Evolutionary conservation across 2,797 vertebrate genomes (phyloP).

Genomic region (Buceros bicornis): DNA sequence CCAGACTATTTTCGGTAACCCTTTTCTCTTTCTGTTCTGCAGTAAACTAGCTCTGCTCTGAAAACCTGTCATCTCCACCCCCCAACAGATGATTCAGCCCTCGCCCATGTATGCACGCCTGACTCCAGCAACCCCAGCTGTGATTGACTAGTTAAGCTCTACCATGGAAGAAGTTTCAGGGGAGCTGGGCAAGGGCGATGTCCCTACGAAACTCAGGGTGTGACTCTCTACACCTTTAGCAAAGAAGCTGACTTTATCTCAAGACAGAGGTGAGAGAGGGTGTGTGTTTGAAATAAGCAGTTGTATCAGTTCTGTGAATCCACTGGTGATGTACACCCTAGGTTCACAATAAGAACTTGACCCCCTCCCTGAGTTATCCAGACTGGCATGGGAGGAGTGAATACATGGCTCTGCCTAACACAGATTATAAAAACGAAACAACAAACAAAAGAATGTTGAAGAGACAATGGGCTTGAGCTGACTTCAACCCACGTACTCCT

Average conservation of each 20-base stretch:
- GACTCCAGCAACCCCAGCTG: not conserved
- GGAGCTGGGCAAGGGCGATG: not conserved
- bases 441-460: not conserved
- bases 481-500: not conserved
- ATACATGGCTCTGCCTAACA: not conserved
- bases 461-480: not conserved
- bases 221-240: not conserved
- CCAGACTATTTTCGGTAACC: not conserved
- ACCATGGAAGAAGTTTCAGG: not conserved
- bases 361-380: not conserved
- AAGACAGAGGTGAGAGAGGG: not conserved
- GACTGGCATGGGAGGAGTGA: not conserved
- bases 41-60: not conserved
- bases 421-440: not conserved
- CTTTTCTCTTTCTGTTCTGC: not conserved
- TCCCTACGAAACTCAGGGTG: not conserved
- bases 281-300: not conserved
- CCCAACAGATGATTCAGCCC: not conserved
- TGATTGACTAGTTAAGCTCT: not conserved
- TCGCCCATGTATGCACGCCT: rapidly evolving
- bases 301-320: not conserved
- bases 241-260: not conserved
- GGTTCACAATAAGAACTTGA: not conserved
- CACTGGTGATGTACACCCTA: rapidly evolving
- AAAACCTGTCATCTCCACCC: not conserved